These are phyloP conservation scores for Aporophyla lueneburgensis DNA, from an alignment of 2,888 invertebrate species.

Conservation along the genomic window DNA sequence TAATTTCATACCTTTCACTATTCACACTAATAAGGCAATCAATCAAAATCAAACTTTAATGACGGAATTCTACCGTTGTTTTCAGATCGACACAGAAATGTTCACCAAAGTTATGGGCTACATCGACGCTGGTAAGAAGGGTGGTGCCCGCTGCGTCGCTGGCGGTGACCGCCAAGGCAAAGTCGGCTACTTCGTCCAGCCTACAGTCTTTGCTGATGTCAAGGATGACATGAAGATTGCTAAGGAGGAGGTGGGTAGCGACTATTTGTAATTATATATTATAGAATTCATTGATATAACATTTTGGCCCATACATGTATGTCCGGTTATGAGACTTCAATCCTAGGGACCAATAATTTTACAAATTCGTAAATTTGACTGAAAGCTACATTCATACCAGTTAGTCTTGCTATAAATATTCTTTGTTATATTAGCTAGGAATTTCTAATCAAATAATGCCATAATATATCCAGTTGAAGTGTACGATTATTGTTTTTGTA, in stretches of 20 bases:
- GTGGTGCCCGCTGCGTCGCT: constrained; percentile 94
- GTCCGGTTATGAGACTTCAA: too few species aligned
- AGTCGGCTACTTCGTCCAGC: constrained; percentile 94
- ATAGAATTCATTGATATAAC: neutral
- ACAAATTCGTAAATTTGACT: neutral
- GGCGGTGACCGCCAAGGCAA: constrained; percentile 94
- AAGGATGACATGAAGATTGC: constrained; percentile 95
- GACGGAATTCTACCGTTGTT: neutral
- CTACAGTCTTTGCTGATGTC: constrained; percentile 95
- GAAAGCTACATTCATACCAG: too few species aligned
- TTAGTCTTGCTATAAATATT: too few species aligned
- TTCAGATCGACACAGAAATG: constrained; percentile 93
- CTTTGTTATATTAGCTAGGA: neutral
- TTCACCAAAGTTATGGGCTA: constrained; percentile 94
- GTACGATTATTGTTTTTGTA: neutral
- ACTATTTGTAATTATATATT: neutral
- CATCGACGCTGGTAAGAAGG: constrained; percentile 94
- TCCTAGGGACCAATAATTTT: neutral
- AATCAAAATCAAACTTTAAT: neutral
- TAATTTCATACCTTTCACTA: neutral
- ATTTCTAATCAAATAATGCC: neutral
- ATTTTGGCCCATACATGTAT: neutral
- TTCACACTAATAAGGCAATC: neutral
- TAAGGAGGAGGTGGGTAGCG: constrained; percentile 87
- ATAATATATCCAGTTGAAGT: neutral